A percentile compares a stretch with the other conserved stretches of the same genome.
Conservation (phyloP, 2,797 vertebrate species). For the Varecia variegata region DNA sequence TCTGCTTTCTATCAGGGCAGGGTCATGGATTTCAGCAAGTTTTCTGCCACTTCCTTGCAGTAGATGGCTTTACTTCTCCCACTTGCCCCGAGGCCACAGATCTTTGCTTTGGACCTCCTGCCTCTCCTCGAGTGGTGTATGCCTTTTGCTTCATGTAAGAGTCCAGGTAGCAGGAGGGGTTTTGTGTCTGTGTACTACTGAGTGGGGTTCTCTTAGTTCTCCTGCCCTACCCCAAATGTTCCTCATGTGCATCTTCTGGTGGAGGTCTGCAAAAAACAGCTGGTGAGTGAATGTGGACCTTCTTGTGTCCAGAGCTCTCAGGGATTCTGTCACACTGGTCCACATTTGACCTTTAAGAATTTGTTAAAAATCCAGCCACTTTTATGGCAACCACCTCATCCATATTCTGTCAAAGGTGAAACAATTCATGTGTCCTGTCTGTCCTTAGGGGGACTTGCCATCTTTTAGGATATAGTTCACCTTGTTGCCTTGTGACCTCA, state of each 20-base stretch:
- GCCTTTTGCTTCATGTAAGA: background rate
- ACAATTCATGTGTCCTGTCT: background rate
- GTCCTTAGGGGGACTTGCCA: background rate
- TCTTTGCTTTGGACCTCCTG: background rate
- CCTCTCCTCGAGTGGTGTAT: too few species aligned
- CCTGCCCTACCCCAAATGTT: background rate
- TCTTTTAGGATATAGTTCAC: background rate
- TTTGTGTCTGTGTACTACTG: background rate
- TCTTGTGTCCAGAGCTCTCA: background rate
- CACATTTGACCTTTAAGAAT: background rate
- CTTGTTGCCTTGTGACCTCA: background rate
- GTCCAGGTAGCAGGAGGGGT: background rate
- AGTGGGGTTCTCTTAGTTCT: background rate
- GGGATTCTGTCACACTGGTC: background rate
- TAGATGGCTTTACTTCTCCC: background rate
- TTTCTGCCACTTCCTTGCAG: background rate
- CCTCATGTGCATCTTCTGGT: background rate
- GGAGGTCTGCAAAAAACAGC: background rate
- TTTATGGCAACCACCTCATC: background rate
- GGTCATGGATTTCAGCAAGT: background rate
- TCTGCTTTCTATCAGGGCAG: background rate
- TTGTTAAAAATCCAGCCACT: background rate
- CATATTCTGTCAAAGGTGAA: background rate
- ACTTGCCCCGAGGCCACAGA: background rate
- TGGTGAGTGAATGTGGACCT: background rate